Conservation (phyloP, 2,797 vertebrate species). For the Dermochelys coriacea region DNA sequence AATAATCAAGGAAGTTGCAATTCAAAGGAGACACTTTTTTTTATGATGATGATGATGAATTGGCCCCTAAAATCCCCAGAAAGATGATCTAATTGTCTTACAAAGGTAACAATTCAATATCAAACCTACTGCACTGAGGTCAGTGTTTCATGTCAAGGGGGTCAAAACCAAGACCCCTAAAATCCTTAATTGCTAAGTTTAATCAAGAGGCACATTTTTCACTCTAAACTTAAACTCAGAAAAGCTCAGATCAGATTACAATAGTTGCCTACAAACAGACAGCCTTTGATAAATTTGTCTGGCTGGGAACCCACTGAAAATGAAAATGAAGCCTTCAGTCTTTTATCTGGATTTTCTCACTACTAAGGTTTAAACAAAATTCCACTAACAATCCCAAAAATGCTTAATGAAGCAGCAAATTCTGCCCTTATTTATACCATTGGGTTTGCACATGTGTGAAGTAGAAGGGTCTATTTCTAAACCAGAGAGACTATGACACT, state of each 20-base stretch:
- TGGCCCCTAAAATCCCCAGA: constrained; percentile 32
- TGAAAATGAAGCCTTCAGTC: not conserved
- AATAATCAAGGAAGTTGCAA: constrained; percentile 3
- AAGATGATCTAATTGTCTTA: constrained; percentile 46
- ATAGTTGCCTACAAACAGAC: not conserved
- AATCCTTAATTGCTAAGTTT: constrained; percentile 21
- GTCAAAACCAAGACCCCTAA: constrained; percentile 13
- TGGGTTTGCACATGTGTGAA: not conserved
- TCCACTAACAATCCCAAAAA: not conserved
- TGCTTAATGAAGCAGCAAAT: constrained; percentile 33
- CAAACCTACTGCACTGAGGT: constrained; percentile 6
- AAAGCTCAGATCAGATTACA: constrained; percentile 41
- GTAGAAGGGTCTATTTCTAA: constrained; percentile 16
- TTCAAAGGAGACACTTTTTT: constrained; percentile 34
- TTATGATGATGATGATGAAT: constrained; percentile 5
- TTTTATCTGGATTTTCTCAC: not conserved
- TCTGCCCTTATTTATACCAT: constrained; percentile 33
- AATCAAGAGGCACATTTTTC: constrained; percentile 4
- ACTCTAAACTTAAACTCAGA: constrained; percentile 31
- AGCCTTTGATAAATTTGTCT: constrained; percentile 33
- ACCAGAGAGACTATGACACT: not conserved
- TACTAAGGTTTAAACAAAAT: constrained; percentile 15
- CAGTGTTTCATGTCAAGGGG: not conserved
- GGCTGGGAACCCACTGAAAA: constrained; percentile 15
- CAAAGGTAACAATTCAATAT: constrained; percentile 28